These are phyloP conservation scores for Drosophila ohnishii DNA, from an alignment of 1,140 invertebrate genomes.

Conservation along the genomic window DNA sequence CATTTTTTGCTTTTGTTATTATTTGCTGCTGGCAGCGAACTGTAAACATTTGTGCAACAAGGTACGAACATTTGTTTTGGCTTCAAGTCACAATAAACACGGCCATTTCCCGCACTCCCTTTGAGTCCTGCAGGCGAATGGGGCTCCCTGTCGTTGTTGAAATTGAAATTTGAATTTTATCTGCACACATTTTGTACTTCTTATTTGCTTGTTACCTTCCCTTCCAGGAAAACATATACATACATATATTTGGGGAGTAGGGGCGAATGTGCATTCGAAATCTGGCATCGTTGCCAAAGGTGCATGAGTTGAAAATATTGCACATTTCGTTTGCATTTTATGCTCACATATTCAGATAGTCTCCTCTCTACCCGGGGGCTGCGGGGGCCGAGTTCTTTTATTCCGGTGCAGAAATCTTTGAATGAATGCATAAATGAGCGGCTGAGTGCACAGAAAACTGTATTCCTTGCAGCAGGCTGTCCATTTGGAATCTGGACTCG, in stretches of 20 bases:
- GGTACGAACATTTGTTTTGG: slow-evolving; percentile 78
- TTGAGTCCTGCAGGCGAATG: slow-evolving; percentile 7
- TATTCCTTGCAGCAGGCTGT: slow-evolving; percentile 21
- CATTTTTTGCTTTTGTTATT: slow-evolving; percentile 19
- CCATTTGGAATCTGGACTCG: slow-evolving; percentile 18
- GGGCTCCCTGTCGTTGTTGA: slow-evolving; percentile 55
- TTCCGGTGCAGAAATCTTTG: slow-evolving; percentile 20
- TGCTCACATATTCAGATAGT: slow-evolving; percentile 46
- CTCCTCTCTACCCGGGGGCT: not conserved
- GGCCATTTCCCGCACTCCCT: slow-evolving; percentile 29
- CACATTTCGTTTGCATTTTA: slow-evolving; percentile 68
- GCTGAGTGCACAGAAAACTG: slow-evolving; percentile 49
- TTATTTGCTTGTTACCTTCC: slow-evolving; percentile 61
- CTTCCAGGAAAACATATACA: slow-evolving; percentile 5
- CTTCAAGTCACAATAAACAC: slow-evolving; percentile 72
- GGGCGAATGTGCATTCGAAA: slow-evolving; percentile 38
- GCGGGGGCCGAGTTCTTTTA: not conserved
- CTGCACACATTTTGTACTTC: slow-evolving; percentile 70
- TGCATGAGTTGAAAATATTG: slow-evolving; percentile 66
- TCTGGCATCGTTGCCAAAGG: slow-evolving; percentile 55
- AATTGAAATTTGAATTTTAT: slow-evolving; percentile 81
- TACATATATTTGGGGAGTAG: not conserved
- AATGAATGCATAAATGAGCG: slow-evolving; percentile 66
- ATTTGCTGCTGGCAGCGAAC: slow-evolving; percentile 53
- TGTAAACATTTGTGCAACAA: slow-evolving; percentile 78